Percentiles rank a stretch among this genome's conserved stretches.
These are phyloP conservation scores for Anastatus disparis DNA, from an alignment of 1,140 invertebrate species.

Conservation along the genomic window DNA sequence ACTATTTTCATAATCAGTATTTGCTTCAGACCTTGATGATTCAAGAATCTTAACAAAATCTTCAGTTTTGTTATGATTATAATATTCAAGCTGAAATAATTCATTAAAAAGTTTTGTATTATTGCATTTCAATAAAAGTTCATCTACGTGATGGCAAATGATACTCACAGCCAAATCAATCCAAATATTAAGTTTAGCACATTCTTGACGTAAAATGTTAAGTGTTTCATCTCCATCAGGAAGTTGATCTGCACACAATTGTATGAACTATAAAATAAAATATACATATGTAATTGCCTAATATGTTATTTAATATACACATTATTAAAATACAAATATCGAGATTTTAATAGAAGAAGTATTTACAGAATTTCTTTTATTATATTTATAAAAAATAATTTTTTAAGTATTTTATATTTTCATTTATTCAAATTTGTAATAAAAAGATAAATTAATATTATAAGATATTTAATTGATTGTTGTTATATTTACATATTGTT, in stretches of 20 bases:
- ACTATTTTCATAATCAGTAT: conserved; percentile 88
- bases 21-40: conserved; percentile 85
- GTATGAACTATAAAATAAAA: conserved; percentile 83
- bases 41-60: conserved; percentile 96
- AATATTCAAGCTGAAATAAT: conserved; percentile 90
- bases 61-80: conserved; percentile 90
- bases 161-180: conserved; percentile 93
- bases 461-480: no score
- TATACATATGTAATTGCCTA: conserved; percentile 35
- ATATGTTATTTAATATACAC: no score
- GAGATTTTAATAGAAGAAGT: no score
- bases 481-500: no score
- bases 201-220: conserved; percentile 91
- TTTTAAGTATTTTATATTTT: neutral
- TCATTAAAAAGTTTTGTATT: conserved; percentile 11
- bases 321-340: no score
- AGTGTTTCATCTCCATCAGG: conserved; percentile 97
- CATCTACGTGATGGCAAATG: neutral
- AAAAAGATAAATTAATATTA: neutral
- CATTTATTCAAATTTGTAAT: conserved; percentile 10
- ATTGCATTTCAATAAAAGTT: conserved; percentile 20
- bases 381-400: no score
- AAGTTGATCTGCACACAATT: conserved; percentile 90
- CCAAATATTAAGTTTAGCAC: conserved; percentile 93
- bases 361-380: no score